Conservation (phyloP, 1,140 invertebrate genomes). For the Ooceraea biroi region DNA sequence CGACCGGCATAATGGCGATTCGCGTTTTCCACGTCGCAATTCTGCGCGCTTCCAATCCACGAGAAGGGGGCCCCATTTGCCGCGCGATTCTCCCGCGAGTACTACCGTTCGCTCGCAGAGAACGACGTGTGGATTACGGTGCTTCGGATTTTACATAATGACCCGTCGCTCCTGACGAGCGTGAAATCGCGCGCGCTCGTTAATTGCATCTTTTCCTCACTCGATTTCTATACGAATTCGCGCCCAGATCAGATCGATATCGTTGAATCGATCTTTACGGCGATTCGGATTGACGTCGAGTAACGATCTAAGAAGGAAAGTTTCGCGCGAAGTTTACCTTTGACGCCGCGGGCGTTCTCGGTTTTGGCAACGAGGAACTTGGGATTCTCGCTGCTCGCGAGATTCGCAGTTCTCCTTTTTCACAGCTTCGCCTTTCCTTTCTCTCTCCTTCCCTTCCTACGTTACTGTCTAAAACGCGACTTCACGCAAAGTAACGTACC, state of each 20-base stretch:
- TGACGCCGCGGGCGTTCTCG: slow-evolving; percentile 3
- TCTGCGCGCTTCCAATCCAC: neutral
- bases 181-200: neutral
- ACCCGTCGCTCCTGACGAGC: neutral
- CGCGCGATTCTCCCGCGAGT: neutral
- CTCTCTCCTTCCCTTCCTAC: neutral
- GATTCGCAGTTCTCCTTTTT: too few relatives aligned
- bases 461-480: too few relatives aligned
- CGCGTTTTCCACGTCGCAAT: neutral
- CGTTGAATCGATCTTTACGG: slow-evolving; percentile 11
- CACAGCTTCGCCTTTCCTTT: too few relatives aligned
- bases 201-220: neutral
- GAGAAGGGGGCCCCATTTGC: neutral
- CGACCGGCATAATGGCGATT: neutral
- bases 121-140: slow-evolving; percentile 4
- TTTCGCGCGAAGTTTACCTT: slow-evolving; percentile 34
- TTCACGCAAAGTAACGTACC: neutral
- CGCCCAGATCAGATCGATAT: neutral
- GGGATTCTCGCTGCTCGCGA: neutral
- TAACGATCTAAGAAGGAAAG: slow-evolving; percentile 5
- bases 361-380: slow-evolving; percentile 19
- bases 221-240: neutral
- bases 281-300: neutral
- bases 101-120: too few relatives aligned
- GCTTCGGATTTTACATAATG: neutral